Conservation (phyloP, 2,113 vertebrate genomes). For the Erinaceus europaeus region DNA sequence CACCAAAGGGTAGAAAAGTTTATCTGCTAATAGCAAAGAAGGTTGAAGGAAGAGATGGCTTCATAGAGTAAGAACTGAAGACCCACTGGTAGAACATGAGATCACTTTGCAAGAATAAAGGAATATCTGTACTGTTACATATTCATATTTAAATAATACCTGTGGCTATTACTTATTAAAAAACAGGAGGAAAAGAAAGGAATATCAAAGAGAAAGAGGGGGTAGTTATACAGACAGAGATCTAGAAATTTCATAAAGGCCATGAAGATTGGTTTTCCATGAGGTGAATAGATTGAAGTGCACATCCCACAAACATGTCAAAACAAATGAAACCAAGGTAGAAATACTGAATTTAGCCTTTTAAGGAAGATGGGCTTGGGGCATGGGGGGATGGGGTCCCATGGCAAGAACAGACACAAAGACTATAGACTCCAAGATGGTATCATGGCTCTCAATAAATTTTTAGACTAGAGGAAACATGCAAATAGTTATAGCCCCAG, state of each 20-base stretch:
- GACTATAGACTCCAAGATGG: neutral
- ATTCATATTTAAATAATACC: neutral
- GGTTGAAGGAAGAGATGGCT: neutral
- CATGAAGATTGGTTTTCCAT: neutral
- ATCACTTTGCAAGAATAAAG: neutral
- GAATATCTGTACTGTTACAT: neutral
- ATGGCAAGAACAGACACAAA: neutral
- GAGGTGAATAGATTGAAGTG: neutral
- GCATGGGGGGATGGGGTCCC: neutral
- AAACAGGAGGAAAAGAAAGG: neutral
- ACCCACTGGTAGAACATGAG: neutral
- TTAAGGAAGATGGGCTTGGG: neutral
- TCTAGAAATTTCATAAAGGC: neutral
- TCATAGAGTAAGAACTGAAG: neutral
- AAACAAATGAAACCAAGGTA: neutral
- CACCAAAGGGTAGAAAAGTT: neutral
- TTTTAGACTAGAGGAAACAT: constrained; percentile 24
- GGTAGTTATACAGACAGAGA: neutral
- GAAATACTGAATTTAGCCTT: neutral
- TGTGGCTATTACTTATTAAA: neutral
- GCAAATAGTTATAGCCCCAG: neutral
- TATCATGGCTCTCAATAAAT: too few species aligned
- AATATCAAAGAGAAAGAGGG: neutral
- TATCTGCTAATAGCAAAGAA: neutral
- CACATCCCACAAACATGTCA: neutral